A percentile compares a stretch with the other conserved stretches of the same genome.
Evolutionary conservation across 2,888 invertebrate genomes (phyloP).

Genomic region (Chironomus tentans): DNA sequence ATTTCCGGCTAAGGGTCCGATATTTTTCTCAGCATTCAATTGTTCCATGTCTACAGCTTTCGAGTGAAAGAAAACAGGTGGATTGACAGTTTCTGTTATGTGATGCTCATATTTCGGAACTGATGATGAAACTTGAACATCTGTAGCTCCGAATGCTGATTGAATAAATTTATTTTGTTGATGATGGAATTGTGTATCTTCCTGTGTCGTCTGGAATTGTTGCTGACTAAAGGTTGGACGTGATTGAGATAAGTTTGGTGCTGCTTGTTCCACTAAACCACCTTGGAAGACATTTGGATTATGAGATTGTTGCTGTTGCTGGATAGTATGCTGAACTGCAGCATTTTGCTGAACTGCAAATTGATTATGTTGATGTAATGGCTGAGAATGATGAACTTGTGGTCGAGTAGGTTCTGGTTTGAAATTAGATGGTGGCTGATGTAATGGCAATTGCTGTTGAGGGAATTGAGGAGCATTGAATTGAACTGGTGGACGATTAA

Average conservation of each 20-base stretch:
- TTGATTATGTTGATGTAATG: slow-evolving; percentile 33
- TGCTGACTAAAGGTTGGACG: slow-evolving; percentile 4
- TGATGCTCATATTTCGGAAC: slow-evolving; percentile 75
- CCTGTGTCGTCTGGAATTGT: not conserved
- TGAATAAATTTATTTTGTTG: slow-evolving; percentile 44
- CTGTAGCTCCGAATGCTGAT: slow-evolving; percentile 48
- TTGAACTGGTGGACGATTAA: slow-evolving; percentile 40
- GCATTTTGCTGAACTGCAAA: slow-evolving; percentile 32
- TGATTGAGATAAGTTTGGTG: slow-evolving; percentile 26
- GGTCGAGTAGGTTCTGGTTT: slow-evolving; percentile 32
- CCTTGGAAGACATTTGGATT: slow-evolving; percentile 19
- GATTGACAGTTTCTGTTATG: slow-evolving; percentile 47
- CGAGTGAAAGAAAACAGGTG: slow-evolving; percentile 29
- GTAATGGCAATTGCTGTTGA: slow-evolving; percentile 37
- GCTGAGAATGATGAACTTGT: slow-evolving; percentile 38
- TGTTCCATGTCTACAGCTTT: slow-evolving; percentile 27
- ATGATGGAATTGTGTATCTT: slow-evolving; percentile 33
- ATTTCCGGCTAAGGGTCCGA: slow-evolving; percentile 1
- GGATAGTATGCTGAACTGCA: not conserved
- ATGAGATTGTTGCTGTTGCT: slow-evolving; percentile 38
- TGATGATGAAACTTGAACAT: slow-evolving; percentile 65
- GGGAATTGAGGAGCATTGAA: slow-evolving; percentile 41
- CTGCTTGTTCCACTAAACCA: slow-evolving; percentile 29
- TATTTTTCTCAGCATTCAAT: slow-evolving; percentile 30
- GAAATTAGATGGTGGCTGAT: slow-evolving; percentile 40